Evolutionary conservation across 2,113 vertebrate species (phyloP).

Genomic region (Rhinolophus ferrumequinum): DNA sequence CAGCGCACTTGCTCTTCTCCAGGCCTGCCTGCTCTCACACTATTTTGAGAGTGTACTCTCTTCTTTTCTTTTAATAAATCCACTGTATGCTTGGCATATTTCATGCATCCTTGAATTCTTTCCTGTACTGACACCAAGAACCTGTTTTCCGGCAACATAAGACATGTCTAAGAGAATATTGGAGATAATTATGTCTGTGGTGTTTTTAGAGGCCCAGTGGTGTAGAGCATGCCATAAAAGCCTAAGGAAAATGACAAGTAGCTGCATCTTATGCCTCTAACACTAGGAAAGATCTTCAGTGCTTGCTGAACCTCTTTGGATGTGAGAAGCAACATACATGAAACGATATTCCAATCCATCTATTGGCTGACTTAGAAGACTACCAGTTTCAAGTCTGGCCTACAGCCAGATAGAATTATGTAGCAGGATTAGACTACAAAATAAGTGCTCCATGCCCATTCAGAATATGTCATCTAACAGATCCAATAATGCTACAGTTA

Average conservation of each 20-base stretch:
- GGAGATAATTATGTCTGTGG: neutral
- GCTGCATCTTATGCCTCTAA: neutral
- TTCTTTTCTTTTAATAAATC: too few relatives aligned
- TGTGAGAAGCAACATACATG: neutral
- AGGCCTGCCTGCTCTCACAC: too few relatives aligned
- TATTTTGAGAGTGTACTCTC: too few relatives aligned
- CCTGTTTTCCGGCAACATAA: neutral
- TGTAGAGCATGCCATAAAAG: neutral
- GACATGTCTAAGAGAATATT: neutral
- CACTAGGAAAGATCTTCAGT: neutral
- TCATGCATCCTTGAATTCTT: too few relatives aligned
- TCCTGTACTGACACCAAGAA: too few relatives aligned
- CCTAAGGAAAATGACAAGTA: neutral
- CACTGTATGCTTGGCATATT: too few relatives aligned
- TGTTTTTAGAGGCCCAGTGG: neutral
- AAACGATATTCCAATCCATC: neutral
- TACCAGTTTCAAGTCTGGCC: neutral
- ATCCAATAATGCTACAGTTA: neutral
- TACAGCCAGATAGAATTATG: neutral
- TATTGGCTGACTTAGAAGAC: neutral
- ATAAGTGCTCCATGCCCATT: neutral
- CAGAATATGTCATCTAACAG: neutral
- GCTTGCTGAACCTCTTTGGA: neutral
- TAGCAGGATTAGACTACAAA: neutral
- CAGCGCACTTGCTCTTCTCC: too few relatives aligned